A percentile compares a stretch with the other conserved stretches of the same genome.
phyloP scores from a whole-genome alignment of 1,140 invertebrate genomes.

The Lutraria rhynchaena region DNA sequence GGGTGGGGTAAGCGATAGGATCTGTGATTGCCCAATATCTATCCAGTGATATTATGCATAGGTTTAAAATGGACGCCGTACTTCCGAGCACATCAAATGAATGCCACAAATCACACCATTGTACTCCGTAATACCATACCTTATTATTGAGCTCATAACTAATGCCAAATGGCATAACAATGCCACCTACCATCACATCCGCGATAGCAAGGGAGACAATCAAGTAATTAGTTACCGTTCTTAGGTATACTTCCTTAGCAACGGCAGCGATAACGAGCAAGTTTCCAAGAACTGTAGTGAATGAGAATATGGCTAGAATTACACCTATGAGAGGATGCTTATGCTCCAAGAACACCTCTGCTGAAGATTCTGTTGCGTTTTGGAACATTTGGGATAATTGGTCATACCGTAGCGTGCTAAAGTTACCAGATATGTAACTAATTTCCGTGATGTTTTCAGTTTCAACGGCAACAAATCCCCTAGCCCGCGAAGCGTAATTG shows the following conservation, averaged over 20 bases:
- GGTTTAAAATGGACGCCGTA: slow-evolving; percentile 97
- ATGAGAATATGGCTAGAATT: slow-evolving; percentile 86
- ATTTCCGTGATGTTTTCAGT: no score
- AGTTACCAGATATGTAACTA: no score
- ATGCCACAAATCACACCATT: slow-evolving; percentile 97
- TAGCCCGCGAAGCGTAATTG: no score
- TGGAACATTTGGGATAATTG: slow-evolving; percentile 14
- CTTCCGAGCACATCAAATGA: slow-evolving; percentile 98
- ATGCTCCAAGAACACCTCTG: slow-evolving; percentile 41
- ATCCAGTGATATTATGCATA: slow-evolving; percentile 95
- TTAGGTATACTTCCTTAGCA: slow-evolving; percentile 96
- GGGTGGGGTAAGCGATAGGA: slow-evolving; percentile 98
- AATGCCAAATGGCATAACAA: slow-evolving; percentile 98
- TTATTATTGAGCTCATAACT: slow-evolving; percentile 91
- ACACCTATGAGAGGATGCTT: slow-evolving; percentile 72
- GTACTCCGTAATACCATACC: slow-evolving; percentile 93
- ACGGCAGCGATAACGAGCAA: slow-evolving; percentile 97
- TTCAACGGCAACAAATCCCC: no score
- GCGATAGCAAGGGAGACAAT: slow-evolving; percentile 98
- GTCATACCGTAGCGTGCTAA: slow-evolving; percentile 9
- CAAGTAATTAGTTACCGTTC: slow-evolving; percentile 99
- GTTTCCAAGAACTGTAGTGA: slow-evolving; percentile 88
- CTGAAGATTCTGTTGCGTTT: slow-evolving; percentile 48
- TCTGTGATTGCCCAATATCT: slow-evolving; percentile 94
- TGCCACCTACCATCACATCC: slow-evolving; percentile 96